Evolutionary conservation across 2,113 vertebrate species (phyloP), one percentile per base, ranked within the genome.

Genomic region (Calyptommatus sinebrachiatus): DNA sequence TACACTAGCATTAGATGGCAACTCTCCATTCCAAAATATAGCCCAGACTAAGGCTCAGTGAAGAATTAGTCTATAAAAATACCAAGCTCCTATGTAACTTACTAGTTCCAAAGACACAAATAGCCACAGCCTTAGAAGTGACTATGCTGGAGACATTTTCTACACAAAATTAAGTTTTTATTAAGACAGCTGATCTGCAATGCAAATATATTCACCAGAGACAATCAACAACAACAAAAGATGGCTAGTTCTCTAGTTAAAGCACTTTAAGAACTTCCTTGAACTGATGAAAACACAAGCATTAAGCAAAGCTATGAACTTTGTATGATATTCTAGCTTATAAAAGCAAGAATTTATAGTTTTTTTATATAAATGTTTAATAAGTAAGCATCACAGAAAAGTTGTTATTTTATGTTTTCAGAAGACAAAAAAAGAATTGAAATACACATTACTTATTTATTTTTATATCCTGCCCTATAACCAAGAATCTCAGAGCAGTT

Each of bases 141-240:
- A 29, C 12, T 1, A 20, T 71, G 4, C 10, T 68, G 1, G 45
- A 86, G 75, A 63, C 3, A 7, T 50, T 1, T 84, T 63, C 10
- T 1, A 60, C 8, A 0, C 77, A 83, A 85, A 87, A 86, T 63
- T 21, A 1, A 2, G 1, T 1, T 71, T 75, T 63, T 78, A 76
- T 9, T 77, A 68, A 35, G 86, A 66, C 69, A 81, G 45, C 8
- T 69, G 20, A 84, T 67, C 14, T 73, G 62, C 2, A 80, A 24
- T 26, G 16, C 60, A 53, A 41, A 29, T 31, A 12, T 67, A 1
- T 46, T 69, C 41, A 45, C 79, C 29, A 28, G 75, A 9, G n/a
- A 81, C 62, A 8, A 61, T 80, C 78, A 85, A 79, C 0, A 0
- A 63, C 28, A 84, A 80, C 80, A 86, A 45, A 75, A 74, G 78